Evolutionary conservation across 2,113 vertebrate genomes (phyloP).

Genomic region (Oplegnathus fasciatus): DNA sequence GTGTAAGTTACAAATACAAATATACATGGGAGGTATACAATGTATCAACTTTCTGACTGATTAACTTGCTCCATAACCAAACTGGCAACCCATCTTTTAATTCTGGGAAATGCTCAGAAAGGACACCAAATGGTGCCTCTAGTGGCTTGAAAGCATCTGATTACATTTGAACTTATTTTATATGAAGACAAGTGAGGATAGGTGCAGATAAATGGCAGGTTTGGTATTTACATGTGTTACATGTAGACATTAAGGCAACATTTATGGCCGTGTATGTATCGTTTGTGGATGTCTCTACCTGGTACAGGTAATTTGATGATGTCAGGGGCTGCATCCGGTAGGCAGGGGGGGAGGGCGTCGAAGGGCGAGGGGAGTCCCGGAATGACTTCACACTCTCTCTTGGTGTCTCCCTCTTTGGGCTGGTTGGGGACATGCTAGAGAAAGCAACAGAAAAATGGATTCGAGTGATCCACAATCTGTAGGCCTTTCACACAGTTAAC

Average conservation of each 20-base stretch:
- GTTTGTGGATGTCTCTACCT: constrained; percentile 57
- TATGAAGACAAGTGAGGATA: neutral
- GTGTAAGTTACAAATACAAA: neutral
- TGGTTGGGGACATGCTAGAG: constrained; percentile 57
- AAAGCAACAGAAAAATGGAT: neutral
- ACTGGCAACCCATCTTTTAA: neutral
- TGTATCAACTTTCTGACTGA: too few relatives aligned
- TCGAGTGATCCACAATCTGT: neutral
- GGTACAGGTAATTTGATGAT: constrained; percentile 57
- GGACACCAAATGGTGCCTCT: neutral
- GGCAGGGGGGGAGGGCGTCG: neutral
- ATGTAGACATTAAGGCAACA: neutral
- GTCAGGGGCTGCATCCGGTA: constrained; percentile 37
- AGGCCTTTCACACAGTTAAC: neutral
- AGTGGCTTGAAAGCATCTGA: neutral
- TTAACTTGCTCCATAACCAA: neutral
- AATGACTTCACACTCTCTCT: neutral
- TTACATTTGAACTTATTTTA: neutral
- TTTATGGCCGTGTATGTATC: neutral
- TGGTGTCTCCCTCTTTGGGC: constrained; percentile 51
- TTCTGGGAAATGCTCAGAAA: neutral
- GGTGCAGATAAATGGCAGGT: neutral
- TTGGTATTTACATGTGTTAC: neutral
- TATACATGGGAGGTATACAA: too few relatives aligned
- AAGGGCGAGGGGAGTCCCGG: constrained; percentile 5